These are phyloP conservation scores for Suncus etruscus DNA, from an alignment of 2,113 vertebrate species.

Conservation along the genomic window DNA sequence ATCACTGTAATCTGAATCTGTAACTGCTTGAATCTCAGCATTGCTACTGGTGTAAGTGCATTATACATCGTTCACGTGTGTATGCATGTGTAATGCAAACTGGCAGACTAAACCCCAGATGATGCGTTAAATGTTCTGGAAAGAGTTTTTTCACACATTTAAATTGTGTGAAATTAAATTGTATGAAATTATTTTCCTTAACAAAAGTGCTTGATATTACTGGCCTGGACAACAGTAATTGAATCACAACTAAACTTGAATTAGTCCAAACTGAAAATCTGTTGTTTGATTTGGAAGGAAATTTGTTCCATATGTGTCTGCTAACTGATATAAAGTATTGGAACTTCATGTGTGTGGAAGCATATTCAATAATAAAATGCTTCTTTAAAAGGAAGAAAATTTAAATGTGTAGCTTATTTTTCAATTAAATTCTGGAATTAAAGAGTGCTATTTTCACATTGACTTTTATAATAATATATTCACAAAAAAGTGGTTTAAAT, in stretches of 20 bases:
- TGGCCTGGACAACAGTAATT: slow-evolving; percentile 61
- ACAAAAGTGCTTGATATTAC: slow-evolving; percentile 54
- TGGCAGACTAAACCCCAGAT: slow-evolving; percentile 53
- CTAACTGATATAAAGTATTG: slow-evolving; percentile 21
- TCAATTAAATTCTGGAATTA: background rate
- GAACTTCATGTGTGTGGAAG: slow-evolving; percentile 18
- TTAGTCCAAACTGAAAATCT: slow-evolving; percentile 50
- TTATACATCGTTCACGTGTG: slow-evolving; percentile 44
- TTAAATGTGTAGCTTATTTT: slow-evolving; percentile 59
- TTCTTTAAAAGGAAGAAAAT: slow-evolving; percentile 50
- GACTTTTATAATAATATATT: slow-evolving; percentile 1
- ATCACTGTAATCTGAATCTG: background rate
- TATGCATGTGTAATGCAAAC: slow-evolving; percentile 33
- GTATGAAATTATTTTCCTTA: slow-evolving; percentile 53
- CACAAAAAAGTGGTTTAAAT: slow-evolving; percentile 44
- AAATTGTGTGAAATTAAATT: slow-evolving; percentile 27
- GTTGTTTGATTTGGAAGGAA: background rate
- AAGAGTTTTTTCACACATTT: slow-evolving; percentile 74
- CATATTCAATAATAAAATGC: background rate
- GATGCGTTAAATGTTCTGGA: slow-evolving; percentile 68
- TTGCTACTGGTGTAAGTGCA: background rate
- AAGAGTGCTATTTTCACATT: background rate
- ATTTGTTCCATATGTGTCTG: slow-evolving; percentile 59
- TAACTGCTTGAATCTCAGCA: background rate
- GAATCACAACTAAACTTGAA: slow-evolving; percentile 62